Evolutionary conservation across 2,888 invertebrate species (phyloP).

Genomic region (Tinea semifulvella): DNA sequence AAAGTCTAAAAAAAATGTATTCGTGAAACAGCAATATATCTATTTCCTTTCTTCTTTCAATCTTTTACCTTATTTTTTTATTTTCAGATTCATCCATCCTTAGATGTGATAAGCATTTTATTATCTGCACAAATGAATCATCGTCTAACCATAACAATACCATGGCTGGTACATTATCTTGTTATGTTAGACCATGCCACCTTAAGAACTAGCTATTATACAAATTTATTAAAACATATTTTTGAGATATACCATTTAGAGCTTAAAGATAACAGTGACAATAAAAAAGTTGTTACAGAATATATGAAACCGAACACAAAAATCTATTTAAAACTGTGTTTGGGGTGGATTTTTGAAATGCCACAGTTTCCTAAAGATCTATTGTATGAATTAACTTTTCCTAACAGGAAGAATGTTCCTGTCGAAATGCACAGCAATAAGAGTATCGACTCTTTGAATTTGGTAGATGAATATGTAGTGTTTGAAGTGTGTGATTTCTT

Average conservation of each 20-base stretch:
- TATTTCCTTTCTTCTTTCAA: too few relatives aligned
- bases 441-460: slow-evolving; percentile 61
- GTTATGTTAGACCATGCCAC: slow-evolving; percentile 81
- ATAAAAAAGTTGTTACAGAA: too few relatives aligned
- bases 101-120: slow-evolving; percentile 70
- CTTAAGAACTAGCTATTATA: slow-evolving; percentile 72
- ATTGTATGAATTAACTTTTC: slow-evolving; percentile 38
- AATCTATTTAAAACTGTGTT: slow-evolving; percentile 71
- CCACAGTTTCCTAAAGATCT: slow-evolving; percentile 72
- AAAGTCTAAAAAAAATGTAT: too few relatives aligned
- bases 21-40: too few relatives aligned
- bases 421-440: slow-evolving; percentile 23
- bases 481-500: slow-evolving; percentile 75
- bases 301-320: slow-evolving; percentile 55
- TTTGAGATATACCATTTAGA: slow-evolving; percentile 68
- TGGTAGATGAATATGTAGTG: slow-evolving; percentile 70
- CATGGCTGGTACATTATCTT: slow-evolving; percentile 86
- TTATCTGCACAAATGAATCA: slow-evolving; percentile 64
- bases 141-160: slow-evolving; percentile 76
- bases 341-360: slow-evolving; percentile 86
- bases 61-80: too few relatives aligned
- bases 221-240: slow-evolving; percentile 66
- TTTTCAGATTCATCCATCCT: slow-evolving; percentile 69
- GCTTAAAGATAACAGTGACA: slow-evolving; percentile 27
- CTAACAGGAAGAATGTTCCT: slow-evolving; percentile 15